Percentiles rank a stretch among this genome's conserved stretches.
Evolutionary conservation across 2,888 invertebrate species (phyloP).

Genomic region (Autographa gamma): DNA sequence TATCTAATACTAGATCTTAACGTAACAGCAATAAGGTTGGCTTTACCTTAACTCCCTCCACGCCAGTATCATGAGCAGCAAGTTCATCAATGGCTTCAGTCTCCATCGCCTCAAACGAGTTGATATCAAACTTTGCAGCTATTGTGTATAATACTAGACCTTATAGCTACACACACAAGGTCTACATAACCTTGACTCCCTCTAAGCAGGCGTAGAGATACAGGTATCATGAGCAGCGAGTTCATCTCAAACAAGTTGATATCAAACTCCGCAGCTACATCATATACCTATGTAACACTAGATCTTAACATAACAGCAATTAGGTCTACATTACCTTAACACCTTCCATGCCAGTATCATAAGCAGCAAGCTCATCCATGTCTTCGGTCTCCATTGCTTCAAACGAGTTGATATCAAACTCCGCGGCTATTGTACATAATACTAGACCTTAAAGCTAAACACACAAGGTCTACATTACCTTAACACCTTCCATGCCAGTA

Average conservation of each 20-base stretch:
- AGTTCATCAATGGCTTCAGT: constrained; percentile 90
- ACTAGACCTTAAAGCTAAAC: background rate
- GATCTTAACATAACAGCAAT: too few relatives aligned
- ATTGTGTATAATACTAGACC: constrained; percentile 87
- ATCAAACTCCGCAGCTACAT: constrained; percentile 95
- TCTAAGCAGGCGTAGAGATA: too few relatives aligned
- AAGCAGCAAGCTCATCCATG: too few relatives aligned
- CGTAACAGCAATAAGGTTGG: constrained; percentile 2
- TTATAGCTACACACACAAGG: constrained; percentile 2
- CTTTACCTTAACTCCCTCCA: constrained; percentile 74
- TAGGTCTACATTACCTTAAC: too few relatives aligned
- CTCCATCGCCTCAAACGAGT: constrained; percentile 93
- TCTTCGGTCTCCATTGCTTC: too few relatives aligned
- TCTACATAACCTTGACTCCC: constrained; percentile 70
- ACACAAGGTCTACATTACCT: background rate
- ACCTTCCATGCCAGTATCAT: too few relatives aligned
- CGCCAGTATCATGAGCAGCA: constrained; percentile 64
- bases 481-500: background rate
- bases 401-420: too few relatives aligned
- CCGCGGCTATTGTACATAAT: background rate
- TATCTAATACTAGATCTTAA: background rate
- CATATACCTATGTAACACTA: background rate
- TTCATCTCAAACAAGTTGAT: constrained; percentile 91
- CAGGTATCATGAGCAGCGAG: constrained; percentile 74
- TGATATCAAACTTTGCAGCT: constrained; percentile 95